Conservation (phyloP, 2,888 invertebrate genomes). For the Caenorhabditis sp. region DNA sequence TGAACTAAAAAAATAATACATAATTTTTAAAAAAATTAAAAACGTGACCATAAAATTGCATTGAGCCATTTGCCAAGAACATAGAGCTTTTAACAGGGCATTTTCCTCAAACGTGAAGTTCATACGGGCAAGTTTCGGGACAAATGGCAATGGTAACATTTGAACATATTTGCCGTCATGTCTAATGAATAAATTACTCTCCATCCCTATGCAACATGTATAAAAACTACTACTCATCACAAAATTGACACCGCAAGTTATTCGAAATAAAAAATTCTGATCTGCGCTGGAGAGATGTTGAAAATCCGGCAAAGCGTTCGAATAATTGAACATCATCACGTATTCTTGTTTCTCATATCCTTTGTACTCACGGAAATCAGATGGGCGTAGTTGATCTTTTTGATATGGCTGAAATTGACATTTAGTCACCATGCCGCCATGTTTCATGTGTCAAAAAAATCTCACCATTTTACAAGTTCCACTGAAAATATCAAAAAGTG, state of each 20-base stretch:
- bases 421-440: too few species aligned
- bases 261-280: constrained; percentile 40
- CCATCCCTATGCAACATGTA: constrained; percentile 27
- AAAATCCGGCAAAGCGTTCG: constrained; percentile 28
- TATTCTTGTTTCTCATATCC: constrained; percentile 41
- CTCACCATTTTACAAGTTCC: constrained; percentile 35
- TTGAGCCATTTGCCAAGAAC: constrained; percentile 32
- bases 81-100: constrained; percentile 22
- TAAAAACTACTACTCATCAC: constrained; percentile 29
- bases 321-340: constrained; percentile 43
- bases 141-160: constrained; percentile 35
- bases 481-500: constrained; percentile 9
- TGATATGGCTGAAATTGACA: constrained; percentile 38
- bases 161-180: constrained; percentile 35
- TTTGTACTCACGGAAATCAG: constrained; percentile 27
- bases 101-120: constrained; percentile 30
- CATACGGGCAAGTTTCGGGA: constrained; percentile 13
- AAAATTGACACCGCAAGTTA: constrained; percentile 41
- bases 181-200: constrained; percentile 19
- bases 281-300: constrained; percentile 24
- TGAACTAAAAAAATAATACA: too few species aligned
- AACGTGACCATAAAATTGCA: too few species aligned
- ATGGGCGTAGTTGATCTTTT: constrained; percentile 30
- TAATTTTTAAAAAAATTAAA: too few species aligned
- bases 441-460: too few species aligned